Percentiles rank a stretch among this genome's conserved stretches.
These are phyloP conservation scores for Simalia tracyae DNA, from an alignment of 2,797 vertebrate species.

Conservation along the genomic window DNA sequence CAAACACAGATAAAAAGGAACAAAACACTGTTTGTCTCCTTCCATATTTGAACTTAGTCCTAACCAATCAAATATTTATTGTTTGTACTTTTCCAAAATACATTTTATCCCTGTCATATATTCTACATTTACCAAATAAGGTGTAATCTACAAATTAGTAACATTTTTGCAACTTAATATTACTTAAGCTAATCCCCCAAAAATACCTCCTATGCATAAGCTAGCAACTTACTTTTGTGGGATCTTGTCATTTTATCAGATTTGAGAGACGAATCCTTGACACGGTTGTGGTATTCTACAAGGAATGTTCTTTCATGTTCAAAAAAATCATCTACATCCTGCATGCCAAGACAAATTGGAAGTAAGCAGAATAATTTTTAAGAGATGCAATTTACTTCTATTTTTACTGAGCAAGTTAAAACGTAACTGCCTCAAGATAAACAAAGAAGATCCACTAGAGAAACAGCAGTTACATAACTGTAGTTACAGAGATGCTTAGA, in stretches of 20 bases:
- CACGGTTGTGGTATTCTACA: conserved; percentile 95
- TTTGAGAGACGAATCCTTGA: conserved; percentile 94
- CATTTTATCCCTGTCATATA: background rate
- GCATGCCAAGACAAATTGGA: conserved; percentile 49
- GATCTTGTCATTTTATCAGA: conserved; percentile 97
- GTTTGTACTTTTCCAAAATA: background rate
- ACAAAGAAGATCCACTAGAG: background rate
- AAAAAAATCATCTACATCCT: conserved; percentile 99
- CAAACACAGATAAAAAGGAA: background rate
- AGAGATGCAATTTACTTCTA: background rate
- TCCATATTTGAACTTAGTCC: background rate
- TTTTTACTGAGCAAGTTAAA: background rate
- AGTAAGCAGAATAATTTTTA: conserved; percentile 28
- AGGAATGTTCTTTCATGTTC: conserved; percentile 98
- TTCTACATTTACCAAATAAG: background rate
- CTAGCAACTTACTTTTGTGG: conserved; percentile 90
- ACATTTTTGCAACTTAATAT: background rate
- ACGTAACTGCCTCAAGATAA: background rate
- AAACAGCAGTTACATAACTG: background rate
- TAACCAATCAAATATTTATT: background rate
- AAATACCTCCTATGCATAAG: conserved; percentile 1
- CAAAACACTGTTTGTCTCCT: background rate
- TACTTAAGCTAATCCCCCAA: background rate
- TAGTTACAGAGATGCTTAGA: background rate
- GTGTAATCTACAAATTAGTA: background rate